Evolutionary conservation across 2,113 vertebrate genomes (phyloP), one percentile per base, ranked within the genome.

Genomic region (Nothocercus julius): DNA sequence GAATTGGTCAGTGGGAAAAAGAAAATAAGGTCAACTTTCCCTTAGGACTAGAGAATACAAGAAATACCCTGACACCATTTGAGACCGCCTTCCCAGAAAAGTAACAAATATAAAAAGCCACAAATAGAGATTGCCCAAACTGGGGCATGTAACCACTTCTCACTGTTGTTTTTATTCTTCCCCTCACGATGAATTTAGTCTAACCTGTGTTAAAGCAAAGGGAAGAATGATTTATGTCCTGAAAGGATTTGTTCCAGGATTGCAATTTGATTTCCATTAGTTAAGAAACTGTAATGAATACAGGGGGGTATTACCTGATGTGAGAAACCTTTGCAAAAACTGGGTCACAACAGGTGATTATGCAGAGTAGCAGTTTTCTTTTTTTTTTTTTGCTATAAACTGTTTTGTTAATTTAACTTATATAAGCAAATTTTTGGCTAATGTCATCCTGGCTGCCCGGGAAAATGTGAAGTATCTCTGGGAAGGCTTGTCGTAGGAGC

Each of bases 1-100:
- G 87, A 80, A 88, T 92, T 90, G 95, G 97, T 95, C 93, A 94
- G 74, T 96, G 94, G 90, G 93, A 98, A 98, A 97, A 98, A 85
- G 90, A 96, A 97, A 97, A 96, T 95, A 95, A 97, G 97, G 94
- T 97, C 93, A 97, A 90, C 89, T 97, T 98, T 97, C 96, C 96
- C 97, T 97, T 63, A 97, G 95, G 95, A 97, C 59, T 93, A 81
- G 79, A 95, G 95, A 97, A 91, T 79, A 90, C 67, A 94, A 97
- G 93, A 96, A 96, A 93, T 89, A 59, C 73, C 66, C 89, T 89
- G 97, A 94, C 85, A 96, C 69, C 64, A 89, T 85, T 93, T 93
- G 95, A 93, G 64, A 94, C 47, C 79, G 95, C 85, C 95, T 98
- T 91, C 78, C 78, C 91, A 97, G 92, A 97, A 97, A 95, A 95